Evolutionary conservation across 1,140 invertebrate species (phyloP).

Genomic region (Ridgeia piscesae): DNA sequence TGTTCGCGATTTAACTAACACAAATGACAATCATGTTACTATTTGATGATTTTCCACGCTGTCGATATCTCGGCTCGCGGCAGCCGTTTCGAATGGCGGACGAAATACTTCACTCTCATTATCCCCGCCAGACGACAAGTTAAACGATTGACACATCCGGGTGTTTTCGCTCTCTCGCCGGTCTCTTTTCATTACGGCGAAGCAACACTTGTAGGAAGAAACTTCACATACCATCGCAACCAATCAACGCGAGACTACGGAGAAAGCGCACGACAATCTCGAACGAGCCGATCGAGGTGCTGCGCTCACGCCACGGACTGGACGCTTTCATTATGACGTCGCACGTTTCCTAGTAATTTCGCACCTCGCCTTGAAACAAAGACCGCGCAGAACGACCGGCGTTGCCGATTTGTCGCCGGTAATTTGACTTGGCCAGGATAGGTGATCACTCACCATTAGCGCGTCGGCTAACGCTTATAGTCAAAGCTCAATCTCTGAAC

Average conservation of each 20-base stretch:
- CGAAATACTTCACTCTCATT: background rate
- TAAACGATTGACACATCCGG: background rate
- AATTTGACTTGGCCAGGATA: constrained; percentile 1
- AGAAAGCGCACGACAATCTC: background rate
- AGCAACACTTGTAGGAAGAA: background rate
- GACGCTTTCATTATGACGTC: background rate
- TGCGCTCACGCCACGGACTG: background rate
- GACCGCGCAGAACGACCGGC: background rate
- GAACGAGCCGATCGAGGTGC: background rate
- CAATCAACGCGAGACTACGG: background rate
- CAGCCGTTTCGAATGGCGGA: background rate
- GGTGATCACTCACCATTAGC: background rate
- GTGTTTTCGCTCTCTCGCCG: background rate
- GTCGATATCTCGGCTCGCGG: background rate
- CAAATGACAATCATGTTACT: background rate
- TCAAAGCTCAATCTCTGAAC: background rate
- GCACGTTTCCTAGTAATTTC: background rate
- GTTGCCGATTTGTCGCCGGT: background rate
- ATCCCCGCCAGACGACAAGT: background rate
- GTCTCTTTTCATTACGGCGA: background rate
- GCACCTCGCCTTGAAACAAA: background rate
- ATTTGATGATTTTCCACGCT: background rate
- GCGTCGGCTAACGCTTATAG: background rate
- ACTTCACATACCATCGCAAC: background rate
- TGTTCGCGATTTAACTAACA: background rate